Conservation (phyloP, 2,797 vertebrate species). For the Muscicapa comitata region DNA sequence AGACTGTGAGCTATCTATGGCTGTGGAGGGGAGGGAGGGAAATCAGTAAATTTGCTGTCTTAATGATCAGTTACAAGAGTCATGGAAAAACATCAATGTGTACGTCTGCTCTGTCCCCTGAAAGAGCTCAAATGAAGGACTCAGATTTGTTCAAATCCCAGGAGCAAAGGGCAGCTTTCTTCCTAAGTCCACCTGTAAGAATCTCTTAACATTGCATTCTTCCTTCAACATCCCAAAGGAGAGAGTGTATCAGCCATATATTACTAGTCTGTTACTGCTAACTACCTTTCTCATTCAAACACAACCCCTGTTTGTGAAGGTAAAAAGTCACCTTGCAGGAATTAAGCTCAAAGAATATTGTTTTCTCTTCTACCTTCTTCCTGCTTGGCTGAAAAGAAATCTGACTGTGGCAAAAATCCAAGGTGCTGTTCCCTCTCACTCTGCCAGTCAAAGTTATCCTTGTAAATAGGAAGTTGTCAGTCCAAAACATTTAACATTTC, state of each 20-base stretch:
- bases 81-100: background rate
- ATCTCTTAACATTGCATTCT: background rate
- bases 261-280: background rate
- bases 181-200: background rate
- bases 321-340: background rate
- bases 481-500: background rate
- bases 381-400: background rate
- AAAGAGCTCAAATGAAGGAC: background rate
- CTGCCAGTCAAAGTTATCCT: background rate
- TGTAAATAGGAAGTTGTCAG: background rate
- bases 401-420: background rate
- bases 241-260: background rate
- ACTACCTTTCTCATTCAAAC: background rate
- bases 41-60: background rate
- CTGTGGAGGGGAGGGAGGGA: background rate
- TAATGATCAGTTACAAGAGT: background rate
- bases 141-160: background rate
- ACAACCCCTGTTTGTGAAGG: background rate
- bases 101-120: fast-evolving
- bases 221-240: background rate
- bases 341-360: background rate
- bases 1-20: background rate
- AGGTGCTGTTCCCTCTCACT: background rate
- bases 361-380: background rate
- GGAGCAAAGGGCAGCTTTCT: background rate